These are phyloP conservation scores for Stegophylla sp. DNA, from an alignment of 2,888 invertebrate species.

Conservation along the genomic window DNA sequence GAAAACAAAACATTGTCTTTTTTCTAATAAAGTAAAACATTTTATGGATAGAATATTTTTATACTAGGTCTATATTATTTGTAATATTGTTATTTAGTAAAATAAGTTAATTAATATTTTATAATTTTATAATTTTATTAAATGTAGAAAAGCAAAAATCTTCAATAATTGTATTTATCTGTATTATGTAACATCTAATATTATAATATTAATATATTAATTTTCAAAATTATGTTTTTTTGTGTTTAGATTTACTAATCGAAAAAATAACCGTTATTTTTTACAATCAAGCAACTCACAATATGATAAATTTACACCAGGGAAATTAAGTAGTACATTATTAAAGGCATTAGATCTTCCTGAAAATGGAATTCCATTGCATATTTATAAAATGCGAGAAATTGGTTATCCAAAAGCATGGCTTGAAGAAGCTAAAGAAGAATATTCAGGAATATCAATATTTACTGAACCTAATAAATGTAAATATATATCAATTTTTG, in stretches of 20 bases:
- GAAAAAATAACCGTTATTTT: slow-evolving; percentile 33
- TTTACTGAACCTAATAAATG: slow-evolving; percentile 66
- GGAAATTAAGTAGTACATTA: slow-evolving; percentile 74
- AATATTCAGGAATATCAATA: slow-evolving; percentile 77
- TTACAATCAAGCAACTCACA: not conserved
- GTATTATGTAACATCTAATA: too few species aligned
- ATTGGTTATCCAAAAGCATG: slow-evolving; percentile 96
- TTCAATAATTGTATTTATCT: too few species aligned
- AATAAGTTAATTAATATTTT: not conserved
- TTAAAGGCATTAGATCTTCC: slow-evolving; percentile 77
- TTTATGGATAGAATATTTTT: too few species aligned
- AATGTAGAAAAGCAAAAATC: not conserved
- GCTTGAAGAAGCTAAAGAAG: slow-evolving; percentile 83
- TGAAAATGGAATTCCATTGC: slow-evolving; percentile 77
- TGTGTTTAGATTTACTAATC: not conserved
- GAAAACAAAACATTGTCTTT: too few species aligned
- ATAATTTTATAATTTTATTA: not conserved
- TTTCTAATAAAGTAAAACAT: too few species aligned
- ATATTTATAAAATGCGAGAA: slow-evolving; percentile 85
- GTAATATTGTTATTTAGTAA: too few species aligned
- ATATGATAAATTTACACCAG: slow-evolving; percentile 67
- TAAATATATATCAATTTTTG: slow-evolving; percentile 36
- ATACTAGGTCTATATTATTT: too few species aligned
- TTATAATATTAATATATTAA: not conserved
- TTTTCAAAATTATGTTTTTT: not conserved